Conservation (phyloP, 2,113 vertebrate species). For the Spilogale gracilis region DNA sequence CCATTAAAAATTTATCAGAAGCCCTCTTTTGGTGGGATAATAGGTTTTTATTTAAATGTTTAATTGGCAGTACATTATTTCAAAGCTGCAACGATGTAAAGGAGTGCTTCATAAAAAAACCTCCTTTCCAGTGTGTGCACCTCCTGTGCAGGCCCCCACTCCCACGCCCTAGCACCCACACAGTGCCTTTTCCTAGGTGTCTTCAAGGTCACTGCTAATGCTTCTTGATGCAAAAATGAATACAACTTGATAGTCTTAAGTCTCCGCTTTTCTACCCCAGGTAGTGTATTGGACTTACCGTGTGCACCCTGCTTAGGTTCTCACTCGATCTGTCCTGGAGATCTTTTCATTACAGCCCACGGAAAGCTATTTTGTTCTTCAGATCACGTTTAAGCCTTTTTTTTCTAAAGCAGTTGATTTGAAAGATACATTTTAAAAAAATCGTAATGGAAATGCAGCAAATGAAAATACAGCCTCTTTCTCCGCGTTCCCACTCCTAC, state of each 20-base stretch:
- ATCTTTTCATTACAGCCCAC: not conserved
- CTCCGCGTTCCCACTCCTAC: not conserved
- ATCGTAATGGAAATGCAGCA: not conserved
- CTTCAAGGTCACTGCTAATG: not conserved
- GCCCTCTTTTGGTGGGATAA: not conserved
- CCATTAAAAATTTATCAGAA: conserved; percentile 8
- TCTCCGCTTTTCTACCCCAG: rapidly evolving
- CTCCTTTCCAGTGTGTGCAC: rapidly evolving
- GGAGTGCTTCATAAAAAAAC: not conserved
- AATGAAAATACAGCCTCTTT: not conserved
- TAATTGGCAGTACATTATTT: not conserved
- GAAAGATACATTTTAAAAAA: not conserved
- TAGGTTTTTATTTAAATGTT: not conserved
- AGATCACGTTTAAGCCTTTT: not conserved
- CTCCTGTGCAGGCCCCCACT: too few relatives aligned
- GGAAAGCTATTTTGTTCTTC: not conserved
- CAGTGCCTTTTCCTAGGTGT: not conserved
- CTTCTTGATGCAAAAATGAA: not conserved
- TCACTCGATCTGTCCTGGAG: not conserved
- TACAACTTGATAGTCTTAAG: not conserved
- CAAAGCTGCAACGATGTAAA: not conserved
- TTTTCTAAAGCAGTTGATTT: not conserved
- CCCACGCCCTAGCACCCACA: rapidly evolving
- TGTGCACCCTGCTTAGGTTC: not conserved
- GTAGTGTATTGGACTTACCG: rapidly evolving